A percentile compares a stretch with the other conserved stretches of the same genome.
Evolutionary conservation across 1,140 invertebrate species (phyloP).

Genomic region (Papilio dardanus): DNA sequence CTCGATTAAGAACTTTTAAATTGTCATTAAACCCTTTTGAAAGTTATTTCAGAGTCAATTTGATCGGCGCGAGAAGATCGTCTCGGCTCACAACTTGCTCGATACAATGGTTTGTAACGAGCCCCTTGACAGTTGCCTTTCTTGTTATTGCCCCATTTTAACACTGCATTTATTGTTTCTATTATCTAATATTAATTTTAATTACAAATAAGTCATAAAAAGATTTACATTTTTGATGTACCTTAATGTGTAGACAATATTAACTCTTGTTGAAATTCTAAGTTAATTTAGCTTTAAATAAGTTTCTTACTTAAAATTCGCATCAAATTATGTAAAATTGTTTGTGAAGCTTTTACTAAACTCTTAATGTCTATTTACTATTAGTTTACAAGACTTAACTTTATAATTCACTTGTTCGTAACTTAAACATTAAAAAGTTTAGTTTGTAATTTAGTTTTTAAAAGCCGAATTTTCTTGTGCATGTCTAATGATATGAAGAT

Average conservation of each 20-base stretch:
- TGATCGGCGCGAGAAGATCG: not conserved
- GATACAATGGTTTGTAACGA: slow-evolving; percentile 2
- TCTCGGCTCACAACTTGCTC: not conserved
- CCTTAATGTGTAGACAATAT: too few relatives aligned
- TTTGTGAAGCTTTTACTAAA: not conserved
- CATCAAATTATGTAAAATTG: slow-evolving; percentile 1
- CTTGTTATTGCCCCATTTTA: not conserved
- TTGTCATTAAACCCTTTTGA: slow-evolving; percentile 18
- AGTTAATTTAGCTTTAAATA: not conserved
- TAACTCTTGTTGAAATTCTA: not conserved
- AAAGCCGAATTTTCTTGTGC: not conserved
- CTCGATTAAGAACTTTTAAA: slow-evolving; percentile 27
- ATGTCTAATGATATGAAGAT: not conserved
- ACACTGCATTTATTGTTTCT: not conserved
- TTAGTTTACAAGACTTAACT: not conserved
- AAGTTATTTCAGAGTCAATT: slow-evolving; percentile 21
- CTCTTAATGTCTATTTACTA: not conserved
- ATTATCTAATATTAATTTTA: not conserved
- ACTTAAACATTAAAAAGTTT: not conserved
- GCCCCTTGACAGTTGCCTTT: slow-evolving; percentile 1
- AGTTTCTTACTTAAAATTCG: not conserved
- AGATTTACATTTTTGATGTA: too few relatives aligned
- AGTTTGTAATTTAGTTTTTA: not conserved
- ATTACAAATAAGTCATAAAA: too few relatives aligned
- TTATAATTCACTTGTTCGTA: not conserved